Evolutionary conservation across 2,888 invertebrate species (phyloP), one percentile per base, ranked within the genome.

Genomic region (Eupithecia subumbrata): DNA sequence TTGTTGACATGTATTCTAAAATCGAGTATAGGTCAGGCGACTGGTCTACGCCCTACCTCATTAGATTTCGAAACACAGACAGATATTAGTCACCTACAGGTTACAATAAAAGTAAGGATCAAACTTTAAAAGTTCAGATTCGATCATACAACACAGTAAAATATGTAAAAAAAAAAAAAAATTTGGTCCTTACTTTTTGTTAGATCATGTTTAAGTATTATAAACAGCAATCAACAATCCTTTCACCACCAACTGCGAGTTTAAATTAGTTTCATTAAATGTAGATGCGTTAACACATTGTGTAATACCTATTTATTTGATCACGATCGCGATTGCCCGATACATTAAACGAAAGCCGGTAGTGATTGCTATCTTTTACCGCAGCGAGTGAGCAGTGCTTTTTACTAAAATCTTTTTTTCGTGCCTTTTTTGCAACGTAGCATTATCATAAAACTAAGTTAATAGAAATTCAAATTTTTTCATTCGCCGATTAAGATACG

Each of bases 291-390:
- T 43, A 81, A 83, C 80, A 25, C 66, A 78, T 84, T 85, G 80
- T 80, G 79, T 79, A 84, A 86, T 78, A 22, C 7, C 5, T 16
- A 71, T 77, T 74, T 77, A 79, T 75, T 75, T 14, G 70, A 67
- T 67, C 60, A 60, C 60, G 25, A 69, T 74, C 75, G 76, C 77
- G 71, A 68, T 71, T 78, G 80, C 83, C 80, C 66, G 76, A 74
- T 78, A 71, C 68, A 43, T 48, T 76, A 76, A 80, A 79, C 78
- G 72, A 81, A 85, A 84, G 73, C 70, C 56, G 69, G 72, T 69
- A 72, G 69, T 71, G 80, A 82, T 82, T 74, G 69, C 72, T 79
- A 83, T 84, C 83, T 71, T 79, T 77, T 82, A 81, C 78, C 82
- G 78, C 74, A 75, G 73, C 75, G 11, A 67, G n/a, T 43, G 7